Conservation (phyloP, 37 sponge, comb jelly and placozoan genomes). For the Agelas oroides region DNA sequence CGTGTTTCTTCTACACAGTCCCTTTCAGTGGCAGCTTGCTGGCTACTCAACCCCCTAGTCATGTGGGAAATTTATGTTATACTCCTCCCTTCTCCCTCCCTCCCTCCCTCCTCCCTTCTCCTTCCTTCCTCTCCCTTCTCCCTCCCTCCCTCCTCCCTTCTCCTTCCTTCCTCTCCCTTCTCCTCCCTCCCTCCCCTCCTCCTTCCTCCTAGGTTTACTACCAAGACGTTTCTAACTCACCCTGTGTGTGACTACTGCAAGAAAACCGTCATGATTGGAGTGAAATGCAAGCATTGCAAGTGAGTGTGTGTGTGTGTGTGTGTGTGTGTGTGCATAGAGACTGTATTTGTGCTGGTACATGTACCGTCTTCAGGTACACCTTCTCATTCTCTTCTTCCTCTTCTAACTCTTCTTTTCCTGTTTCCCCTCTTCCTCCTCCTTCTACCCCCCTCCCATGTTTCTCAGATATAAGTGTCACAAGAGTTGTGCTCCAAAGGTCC, state of each 20-base stretch:
- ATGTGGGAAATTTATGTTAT: too few species aligned
- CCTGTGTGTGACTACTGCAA: constrained; percentile 88
- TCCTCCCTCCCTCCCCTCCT: constrained; percentile 4
- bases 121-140: too few species aligned
- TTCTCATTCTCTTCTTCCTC: neutral
- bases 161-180: too few species aligned
- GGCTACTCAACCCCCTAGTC: too few species aligned
- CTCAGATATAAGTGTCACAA: constrained; percentile 90
- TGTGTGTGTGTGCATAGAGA: constrained; percentile 3
- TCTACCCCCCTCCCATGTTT: neutral
- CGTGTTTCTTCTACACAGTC: too few species aligned
- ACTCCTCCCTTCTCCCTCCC: too few species aligned
- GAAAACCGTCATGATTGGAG: constrained; percentile 78
- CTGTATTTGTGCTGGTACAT: neutral
- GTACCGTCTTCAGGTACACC: neutral
- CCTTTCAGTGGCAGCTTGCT: too few species aligned
- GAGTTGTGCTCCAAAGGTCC: constrained; percentile 77
- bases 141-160: too few species aligned
- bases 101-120: too few species aligned
- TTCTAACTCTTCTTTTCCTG: constrained; percentile 1
- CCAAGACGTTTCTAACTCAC: constrained; percentile 44
- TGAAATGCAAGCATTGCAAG: constrained; percentile 78
- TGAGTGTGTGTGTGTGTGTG: constrained; percentile 52
- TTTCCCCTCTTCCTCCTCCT: constrained; percentile 20
- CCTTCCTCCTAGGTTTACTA: constrained; percentile 41